These are phyloP conservation scores for Palythoa caribaeorum DNA, from an alignment of 92 coral and sea anemone species.

Conservation along the genomic window DNA sequence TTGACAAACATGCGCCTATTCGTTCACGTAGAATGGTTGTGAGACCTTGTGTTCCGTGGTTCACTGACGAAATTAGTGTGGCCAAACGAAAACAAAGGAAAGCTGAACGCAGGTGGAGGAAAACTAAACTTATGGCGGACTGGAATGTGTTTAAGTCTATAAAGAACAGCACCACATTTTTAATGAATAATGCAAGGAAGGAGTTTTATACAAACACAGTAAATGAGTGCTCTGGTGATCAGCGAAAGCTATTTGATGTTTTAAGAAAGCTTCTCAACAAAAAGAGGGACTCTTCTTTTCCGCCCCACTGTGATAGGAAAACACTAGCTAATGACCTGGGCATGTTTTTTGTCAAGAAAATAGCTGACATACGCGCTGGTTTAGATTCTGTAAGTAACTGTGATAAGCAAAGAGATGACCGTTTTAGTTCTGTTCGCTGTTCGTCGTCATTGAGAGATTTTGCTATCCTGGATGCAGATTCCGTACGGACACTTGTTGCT, in stretches of 20 bases:
- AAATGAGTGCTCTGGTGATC: too few species aligned
- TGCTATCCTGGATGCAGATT: background rate
- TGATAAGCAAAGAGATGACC: constrained; percentile 22
- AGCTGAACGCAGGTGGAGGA: background rate
- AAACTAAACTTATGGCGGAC: constrained; percentile 7
- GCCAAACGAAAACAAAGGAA: background rate
- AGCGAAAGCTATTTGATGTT: too few species aligned
- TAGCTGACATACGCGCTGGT: too few species aligned
- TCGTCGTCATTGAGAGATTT: constrained; percentile 12
- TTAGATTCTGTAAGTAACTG: constrained; percentile 18
- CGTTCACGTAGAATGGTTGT: constrained; percentile 1
- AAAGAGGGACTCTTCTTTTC: constrained; percentile 11
- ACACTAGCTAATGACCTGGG: constrained; percentile 42
- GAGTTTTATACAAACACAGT: too few species aligned
- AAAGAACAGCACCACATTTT: constrained; percentile 21
- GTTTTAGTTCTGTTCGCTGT: constrained; percentile 1
- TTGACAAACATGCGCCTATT: too few species aligned
- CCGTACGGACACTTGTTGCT: too few species aligned
- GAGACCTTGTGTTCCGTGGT: constrained; percentile 31
- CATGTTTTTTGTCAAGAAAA: too few species aligned
- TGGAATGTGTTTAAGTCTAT: constrained; percentile 32
- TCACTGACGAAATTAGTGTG: constrained; percentile 13
- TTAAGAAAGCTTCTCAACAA: too few species aligned
- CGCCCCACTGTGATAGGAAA: constrained; percentile 10
- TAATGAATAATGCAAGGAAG: background rate